Percentiles rank a stretch among this genome's conserved stretches.
These are phyloP conservation scores for Elgaria multicarinata DNA, from an alignment of 2,113 vertebrate genomes.

Conservation along the genomic window DNA sequence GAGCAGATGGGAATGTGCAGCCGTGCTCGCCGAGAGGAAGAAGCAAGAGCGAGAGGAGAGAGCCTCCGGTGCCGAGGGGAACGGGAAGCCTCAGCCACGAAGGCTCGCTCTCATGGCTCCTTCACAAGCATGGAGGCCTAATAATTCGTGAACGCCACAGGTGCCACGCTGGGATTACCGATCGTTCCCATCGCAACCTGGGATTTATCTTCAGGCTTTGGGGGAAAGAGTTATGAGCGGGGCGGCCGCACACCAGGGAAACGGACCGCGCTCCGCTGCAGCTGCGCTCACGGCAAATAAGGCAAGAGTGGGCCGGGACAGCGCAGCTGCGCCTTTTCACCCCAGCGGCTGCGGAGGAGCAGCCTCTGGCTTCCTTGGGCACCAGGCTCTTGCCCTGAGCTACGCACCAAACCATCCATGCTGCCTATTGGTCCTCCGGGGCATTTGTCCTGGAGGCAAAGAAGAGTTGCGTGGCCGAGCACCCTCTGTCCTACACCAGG, in stretches of 20 bases:
- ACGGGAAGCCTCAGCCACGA: background rate
- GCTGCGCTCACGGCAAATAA: fast-evolving
- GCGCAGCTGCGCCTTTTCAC: background rate
- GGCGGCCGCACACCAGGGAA: fast-evolving
- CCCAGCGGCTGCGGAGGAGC: fast-evolving
- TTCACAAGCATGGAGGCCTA: background rate
- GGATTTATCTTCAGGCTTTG: background rate
- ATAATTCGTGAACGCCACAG: background rate
- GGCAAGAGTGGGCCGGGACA: fast-evolving
- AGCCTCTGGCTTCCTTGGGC: fast-evolving
- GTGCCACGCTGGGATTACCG: fast-evolving
- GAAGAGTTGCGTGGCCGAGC: too few species aligned
- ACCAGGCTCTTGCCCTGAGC: background rate
- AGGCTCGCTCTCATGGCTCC: fast-evolving
- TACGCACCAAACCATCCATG: background rate
- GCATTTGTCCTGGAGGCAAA: too few species aligned
- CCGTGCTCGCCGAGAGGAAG: background rate
- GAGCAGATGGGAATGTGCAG: background rate
- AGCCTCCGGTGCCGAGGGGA: background rate
- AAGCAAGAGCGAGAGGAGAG: fast-evolving
- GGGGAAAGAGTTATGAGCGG: background rate
- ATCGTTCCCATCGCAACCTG: background rate
- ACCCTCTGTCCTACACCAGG: too few species aligned
- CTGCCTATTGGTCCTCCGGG: too few species aligned
- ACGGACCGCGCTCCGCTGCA: background rate